These are phyloP conservation scores for Corvus hawaiiensis DNA, from an alignment of 2,113 vertebrate genomes.

Conservation along the genomic window DNA sequence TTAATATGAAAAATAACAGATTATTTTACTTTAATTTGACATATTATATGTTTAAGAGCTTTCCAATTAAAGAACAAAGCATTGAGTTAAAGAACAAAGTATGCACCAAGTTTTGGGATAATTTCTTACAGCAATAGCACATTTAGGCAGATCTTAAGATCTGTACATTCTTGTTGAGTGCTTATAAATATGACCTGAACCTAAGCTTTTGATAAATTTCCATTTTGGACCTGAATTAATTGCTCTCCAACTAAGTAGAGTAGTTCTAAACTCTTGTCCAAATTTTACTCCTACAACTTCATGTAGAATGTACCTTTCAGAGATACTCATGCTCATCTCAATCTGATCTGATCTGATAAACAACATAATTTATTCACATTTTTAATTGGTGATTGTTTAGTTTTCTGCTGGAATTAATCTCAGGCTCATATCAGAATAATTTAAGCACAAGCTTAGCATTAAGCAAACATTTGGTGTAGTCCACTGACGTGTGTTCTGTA, in stretches of 20 bases:
- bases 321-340: neutral
- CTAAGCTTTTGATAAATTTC: neutral
- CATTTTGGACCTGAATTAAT: neutral
- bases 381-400: neutral
- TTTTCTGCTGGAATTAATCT: neutral
- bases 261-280: neutral
- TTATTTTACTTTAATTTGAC: slow-evolving; percentile 52
- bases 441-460: neutral
- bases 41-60: neutral
- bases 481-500: neutral
- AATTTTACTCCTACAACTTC: neutral
- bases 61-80: slow-evolving; percentile 10
- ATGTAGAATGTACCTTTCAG: neutral
- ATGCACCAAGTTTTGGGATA: neutral
- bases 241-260: neutral
- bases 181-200: neutral
- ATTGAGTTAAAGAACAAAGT: neutral
- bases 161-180: neutral
- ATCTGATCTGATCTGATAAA: accelerated
- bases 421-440: neutral
- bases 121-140: neutral
- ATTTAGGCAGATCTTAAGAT: neutral
- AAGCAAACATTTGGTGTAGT: neutral
- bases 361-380: neutral
- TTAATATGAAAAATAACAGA: slow-evolving; percentile 59